A percentile compares a stretch with the other conserved stretches of the same genome.
Conservation (phyloP, 2,888 invertebrate genomes). For the Emmelina monodactyla region DNA sequence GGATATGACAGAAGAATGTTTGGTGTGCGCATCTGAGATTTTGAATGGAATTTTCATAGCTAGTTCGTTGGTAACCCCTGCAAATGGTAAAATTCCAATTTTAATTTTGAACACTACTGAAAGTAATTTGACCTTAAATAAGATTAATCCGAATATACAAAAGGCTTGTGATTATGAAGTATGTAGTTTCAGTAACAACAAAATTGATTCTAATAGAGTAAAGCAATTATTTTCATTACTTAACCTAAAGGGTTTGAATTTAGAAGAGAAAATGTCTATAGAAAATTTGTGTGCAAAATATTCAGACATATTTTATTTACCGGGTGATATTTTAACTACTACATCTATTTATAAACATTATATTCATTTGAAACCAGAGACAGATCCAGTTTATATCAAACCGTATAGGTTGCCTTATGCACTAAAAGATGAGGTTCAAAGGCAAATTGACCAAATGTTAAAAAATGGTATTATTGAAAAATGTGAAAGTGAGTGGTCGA, state of each 20-base stretch:
- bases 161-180: slow-evolving; percentile 3
- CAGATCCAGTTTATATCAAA: slow-evolving; percentile 8
- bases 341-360: slow-evolving; percentile 8
- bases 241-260: slow-evolving; percentile 8
- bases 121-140: neutral
- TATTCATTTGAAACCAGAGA: slow-evolving; percentile 9
- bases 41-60: slow-evolving; percentile 8
- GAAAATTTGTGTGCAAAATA: slow-evolving; percentile 9
- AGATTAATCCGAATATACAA: slow-evolving; percentile 2
- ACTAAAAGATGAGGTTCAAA: slow-evolving; percentile 8
- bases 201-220: slow-evolving; percentile 4
- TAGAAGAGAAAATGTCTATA: slow-evolving; percentile 7
- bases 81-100: slow-evolving; percentile 6
- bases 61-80: slow-evolving; percentile 3
- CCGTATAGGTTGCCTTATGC: slow-evolving; percentile 8
- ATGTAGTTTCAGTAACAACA: slow-evolving; percentile 7
- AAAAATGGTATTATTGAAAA: slow-evolving; percentile 7
- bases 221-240: slow-evolving; percentile 7
- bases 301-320: slow-evolving; percentile 10
- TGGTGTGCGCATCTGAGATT: slow-evolving; percentile 6
- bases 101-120: slow-evolving; percentile 7
- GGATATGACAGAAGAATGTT: slow-evolving; percentile 6
- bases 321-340: slow-evolving; percentile 6
- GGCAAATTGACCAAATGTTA: slow-evolving; percentile 9
- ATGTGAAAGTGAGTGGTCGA: slow-evolving; percentile 6